Percentiles rank a stretch among this genome's conserved stretches.
Evolutionary conservation across 2,113 vertebrate genomes (phyloP).

Genomic region (Colius striatus): DNA sequence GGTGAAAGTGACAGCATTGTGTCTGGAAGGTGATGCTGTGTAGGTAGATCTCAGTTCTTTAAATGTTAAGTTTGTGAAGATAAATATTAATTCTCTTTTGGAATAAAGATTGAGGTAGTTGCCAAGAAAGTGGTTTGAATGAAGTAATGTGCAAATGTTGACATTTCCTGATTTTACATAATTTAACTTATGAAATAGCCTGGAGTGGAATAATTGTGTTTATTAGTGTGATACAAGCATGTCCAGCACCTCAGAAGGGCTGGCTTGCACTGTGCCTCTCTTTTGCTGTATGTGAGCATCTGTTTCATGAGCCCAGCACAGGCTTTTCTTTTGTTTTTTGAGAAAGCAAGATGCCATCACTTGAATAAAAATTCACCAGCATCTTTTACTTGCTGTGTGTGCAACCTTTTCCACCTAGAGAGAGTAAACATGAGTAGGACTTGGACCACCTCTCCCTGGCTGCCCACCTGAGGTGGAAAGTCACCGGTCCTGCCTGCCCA

Average conservation of each 20-base stretch:
- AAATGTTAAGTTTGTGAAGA: not conserved
- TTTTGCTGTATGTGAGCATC: not conserved
- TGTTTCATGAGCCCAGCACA: not conserved
- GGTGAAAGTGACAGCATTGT: fast-evolving
- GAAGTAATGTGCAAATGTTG: not conserved
- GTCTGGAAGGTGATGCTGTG: not conserved
- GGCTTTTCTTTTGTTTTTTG: not conserved
- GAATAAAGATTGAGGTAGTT: not conserved
- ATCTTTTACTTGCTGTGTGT: fast-evolving
- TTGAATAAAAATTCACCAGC: not conserved
- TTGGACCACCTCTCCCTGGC: not conserved
- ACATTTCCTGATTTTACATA: slow-evolving; percentile 40
- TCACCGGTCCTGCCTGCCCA: not conserved
- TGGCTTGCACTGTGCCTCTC: not conserved
- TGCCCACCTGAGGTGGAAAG: not conserved
- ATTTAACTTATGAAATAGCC: not conserved
- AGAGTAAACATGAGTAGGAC: fast-evolving
- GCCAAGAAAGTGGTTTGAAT: slow-evolving; percentile 6
- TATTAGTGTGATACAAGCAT: not conserved
- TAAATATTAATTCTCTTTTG: not conserved
- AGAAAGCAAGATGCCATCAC: not conserved
- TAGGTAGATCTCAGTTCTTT: not conserved
- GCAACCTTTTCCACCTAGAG: not conserved
- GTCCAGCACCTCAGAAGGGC: not conserved
- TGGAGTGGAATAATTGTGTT: not conserved